Percentiles rank a stretch among this genome's conserved stretches.
Conservation (phyloP, 2,797 vertebrate species). For the Carcharodon carcharias region DNA sequence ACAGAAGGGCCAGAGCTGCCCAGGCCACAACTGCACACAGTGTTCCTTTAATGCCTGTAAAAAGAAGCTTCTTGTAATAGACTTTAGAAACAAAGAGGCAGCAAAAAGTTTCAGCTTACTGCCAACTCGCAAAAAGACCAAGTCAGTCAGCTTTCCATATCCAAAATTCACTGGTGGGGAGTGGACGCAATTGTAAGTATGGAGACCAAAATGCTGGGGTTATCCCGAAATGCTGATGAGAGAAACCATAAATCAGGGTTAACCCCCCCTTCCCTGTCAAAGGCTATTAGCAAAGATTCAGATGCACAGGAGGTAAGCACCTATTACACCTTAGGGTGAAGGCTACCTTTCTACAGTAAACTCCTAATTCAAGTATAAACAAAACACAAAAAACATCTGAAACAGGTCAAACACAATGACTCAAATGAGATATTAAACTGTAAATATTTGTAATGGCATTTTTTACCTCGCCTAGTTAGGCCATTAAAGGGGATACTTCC, state of each 20-base stretch:
- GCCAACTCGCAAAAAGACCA: not conserved
- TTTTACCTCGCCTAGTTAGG: not conserved
- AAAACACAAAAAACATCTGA: not conserved
- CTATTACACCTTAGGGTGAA: not conserved
- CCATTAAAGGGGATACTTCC: not conserved
- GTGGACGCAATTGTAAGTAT: not conserved
- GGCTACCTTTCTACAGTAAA: not conserved
- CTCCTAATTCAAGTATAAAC: not conserved
- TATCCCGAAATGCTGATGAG: slow-evolving; percentile 2
- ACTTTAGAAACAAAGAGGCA: not conserved
- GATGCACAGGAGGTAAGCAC: not conserved
- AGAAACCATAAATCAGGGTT: not conserved
- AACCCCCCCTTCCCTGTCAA: not conserved
- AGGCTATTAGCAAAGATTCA: not conserved
- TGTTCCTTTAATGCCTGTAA: not conserved
- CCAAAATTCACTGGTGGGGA: not conserved
- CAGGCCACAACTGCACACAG: not conserved
- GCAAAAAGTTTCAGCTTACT: not conserved
- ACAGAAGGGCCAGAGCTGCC: not conserved
- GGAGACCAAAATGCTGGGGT: not conserved
- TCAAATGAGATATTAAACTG: not conserved
- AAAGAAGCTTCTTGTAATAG: not conserved
- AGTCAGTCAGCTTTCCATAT: not conserved
- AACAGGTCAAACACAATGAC: not conserved
- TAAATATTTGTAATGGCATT: not conserved